A percentile compares a stretch with the other conserved stretches of the same genome.
Conservation (phyloP, 2,113 vertebrate species). For the Dicerorhinus sumatrensis region DNA sequence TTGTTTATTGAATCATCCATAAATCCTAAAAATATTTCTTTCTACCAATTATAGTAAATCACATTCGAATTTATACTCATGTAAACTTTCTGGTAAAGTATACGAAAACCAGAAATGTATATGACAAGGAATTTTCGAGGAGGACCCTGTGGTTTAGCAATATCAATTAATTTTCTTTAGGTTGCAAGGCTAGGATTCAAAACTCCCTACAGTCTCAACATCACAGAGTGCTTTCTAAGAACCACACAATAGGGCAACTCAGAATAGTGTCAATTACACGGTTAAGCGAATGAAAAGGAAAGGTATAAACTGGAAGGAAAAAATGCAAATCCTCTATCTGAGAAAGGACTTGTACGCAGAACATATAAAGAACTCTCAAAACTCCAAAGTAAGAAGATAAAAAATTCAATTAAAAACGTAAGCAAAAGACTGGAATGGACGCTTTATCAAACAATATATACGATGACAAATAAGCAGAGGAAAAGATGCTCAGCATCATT, state of each 20-base stretch:
- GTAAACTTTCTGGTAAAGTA: background rate
- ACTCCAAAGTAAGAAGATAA: background rate
- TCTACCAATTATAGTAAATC: background rate
- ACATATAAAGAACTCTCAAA: background rate
- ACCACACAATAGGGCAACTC: background rate
- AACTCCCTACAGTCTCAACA: background rate
- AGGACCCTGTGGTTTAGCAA: background rate
- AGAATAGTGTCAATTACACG: background rate
- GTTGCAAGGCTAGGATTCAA: background rate
- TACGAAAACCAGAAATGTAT: background rate
- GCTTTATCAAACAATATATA: background rate
- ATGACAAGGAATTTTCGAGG: background rate
- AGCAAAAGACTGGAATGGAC: background rate
- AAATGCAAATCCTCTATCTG: background rate
- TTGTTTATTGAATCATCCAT: background rate
- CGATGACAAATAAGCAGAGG: background rate
- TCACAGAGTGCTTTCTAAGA: background rate
- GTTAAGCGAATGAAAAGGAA: background rate
- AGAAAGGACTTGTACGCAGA: background rate
- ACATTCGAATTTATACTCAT: background rate
- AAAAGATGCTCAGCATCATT: background rate
- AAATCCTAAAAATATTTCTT: conserved; percentile 15
- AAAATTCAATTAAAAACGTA: background rate
- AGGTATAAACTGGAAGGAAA: background rate
- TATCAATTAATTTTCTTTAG: background rate